These are phyloP conservation scores for Pseudomyrmex concolor DNA, from an alignment of 1,140 invertebrate species.

Conservation along the genomic window DNA sequence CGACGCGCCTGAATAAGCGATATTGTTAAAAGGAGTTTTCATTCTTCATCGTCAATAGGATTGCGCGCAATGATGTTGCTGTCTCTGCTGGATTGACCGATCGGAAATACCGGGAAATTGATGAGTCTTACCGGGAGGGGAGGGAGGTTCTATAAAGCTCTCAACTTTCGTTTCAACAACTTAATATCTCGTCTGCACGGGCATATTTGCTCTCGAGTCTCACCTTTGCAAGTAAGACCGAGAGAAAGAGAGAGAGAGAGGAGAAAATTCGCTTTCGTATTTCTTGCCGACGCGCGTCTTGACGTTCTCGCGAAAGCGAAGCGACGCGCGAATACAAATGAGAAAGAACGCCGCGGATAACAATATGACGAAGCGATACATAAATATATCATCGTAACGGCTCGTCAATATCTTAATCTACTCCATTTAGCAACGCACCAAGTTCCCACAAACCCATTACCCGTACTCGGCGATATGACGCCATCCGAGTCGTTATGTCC, in stretches of 20 bases:
- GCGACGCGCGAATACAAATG: constrained; percentile 20
- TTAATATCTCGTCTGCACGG: constrained; percentile 52
- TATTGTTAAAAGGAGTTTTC: constrained; percentile 64
- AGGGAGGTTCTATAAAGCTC: constrained; percentile 40
- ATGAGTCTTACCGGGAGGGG: constrained; percentile 38
- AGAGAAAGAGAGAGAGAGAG: not conserved
- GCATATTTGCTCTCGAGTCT: constrained; percentile 22
- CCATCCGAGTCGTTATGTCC: not conserved
- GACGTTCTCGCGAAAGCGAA: constrained; percentile 20
- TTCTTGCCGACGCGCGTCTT: constrained; percentile 15
- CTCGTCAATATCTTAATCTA: constrained; percentile 52
- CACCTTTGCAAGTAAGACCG: not conserved
- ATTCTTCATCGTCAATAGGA: constrained; percentile 60
- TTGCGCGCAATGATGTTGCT: constrained; percentile 61
- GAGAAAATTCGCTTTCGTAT: constrained; percentile 30
- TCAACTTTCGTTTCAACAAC: constrained; percentile 56
- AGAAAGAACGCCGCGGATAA: not conserved
- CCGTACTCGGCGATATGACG: not conserved
- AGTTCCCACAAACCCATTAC: constrained; percentile 29
- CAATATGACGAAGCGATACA: not conserved
- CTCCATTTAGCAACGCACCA: constrained; percentile 32
- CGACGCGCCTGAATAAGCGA: constrained; percentile 59
- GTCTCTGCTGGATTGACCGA: constrained; percentile 58
- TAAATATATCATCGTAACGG: constrained; percentile 13
- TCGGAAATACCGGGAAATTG: constrained; percentile 57